Conservation (phyloP, 2,888 invertebrate species). For the Pachliopta kotzebuea region DNA sequence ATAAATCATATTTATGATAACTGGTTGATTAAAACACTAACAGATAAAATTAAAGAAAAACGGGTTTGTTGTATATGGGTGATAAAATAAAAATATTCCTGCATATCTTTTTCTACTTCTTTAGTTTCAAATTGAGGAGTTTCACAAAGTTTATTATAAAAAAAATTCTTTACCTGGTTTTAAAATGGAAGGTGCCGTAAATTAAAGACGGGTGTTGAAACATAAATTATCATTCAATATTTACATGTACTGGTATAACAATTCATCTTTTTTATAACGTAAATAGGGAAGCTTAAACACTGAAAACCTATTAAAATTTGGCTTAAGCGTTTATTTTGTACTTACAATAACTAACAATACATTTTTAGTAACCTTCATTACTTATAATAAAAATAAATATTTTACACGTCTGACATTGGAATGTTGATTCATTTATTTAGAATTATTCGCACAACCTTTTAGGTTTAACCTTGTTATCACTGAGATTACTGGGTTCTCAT, state of each 20-base stretch:
- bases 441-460: slow-evolving; percentile 41
- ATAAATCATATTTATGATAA: too few species aligned
- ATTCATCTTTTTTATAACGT: slow-evolving; percentile 38
- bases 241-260: slow-evolving; percentile 57
- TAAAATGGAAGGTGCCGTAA: slow-evolving; percentile 40
- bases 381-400: slow-evolving; percentile 7
- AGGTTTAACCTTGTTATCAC: slow-evolving; percentile 31
- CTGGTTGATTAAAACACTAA: too few species aligned
- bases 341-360: slow-evolving; percentile 6
- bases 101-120: too few species aligned
- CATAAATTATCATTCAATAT: slow-evolving; percentile 70
- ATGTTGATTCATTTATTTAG: slow-evolving; percentile 22
- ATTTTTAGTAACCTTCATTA: slow-evolving; percentile 1
- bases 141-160: too few species aligned
- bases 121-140: too few species aligned
- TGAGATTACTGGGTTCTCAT: slow-evolving; percentile 37
- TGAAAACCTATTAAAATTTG: background rate
- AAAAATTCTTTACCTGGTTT: too few species aligned
- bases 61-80: too few species aligned
- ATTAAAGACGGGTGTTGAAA: slow-evolving; percentile 63
- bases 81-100: too few species aligned
- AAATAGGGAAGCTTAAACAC: slow-evolving; percentile 5
- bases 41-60: too few species aligned
- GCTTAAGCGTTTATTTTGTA: slow-evolving; percentile 3
- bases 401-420: slow-evolving; percentile 21